Base-by-base conservation (phyloP, 2,888 invertebrate genomes). In the Volucella zonaria region DNA sequence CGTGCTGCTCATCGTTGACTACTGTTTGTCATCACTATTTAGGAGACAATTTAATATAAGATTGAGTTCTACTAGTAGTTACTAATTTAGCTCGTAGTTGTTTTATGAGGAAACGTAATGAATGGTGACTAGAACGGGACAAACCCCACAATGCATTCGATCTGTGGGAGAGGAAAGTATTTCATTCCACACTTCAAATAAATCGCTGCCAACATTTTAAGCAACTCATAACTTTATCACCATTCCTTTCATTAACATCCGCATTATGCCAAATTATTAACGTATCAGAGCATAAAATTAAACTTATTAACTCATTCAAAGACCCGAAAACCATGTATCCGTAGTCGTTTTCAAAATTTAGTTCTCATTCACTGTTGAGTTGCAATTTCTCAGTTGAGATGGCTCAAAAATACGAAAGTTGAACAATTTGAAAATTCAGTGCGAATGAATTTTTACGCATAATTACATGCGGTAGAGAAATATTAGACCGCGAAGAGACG, bases 401-500 rank as follows among this genome's bases (percentile, higher is more conserved):
- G 1, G 31, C 31, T 31, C 31, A 31, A 31, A 31, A 31, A 31
- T 31, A 31, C 31, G 6, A 31, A 31, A 31, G 31, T 6, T 31
- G 3, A 31, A 31, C 4, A 31, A 31, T 31, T 31, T 31, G 4
- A 85, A 80, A 58, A 68, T 73, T 68, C 74, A 47, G 56, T 59
- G 62, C 62, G 73, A 68, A 73, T 73, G 71, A 68, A 82, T 77
- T 86, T 86, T 74, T 64, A 86, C 82, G 86, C 86, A 70, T 56
- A 86, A 86, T 86, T 86, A 82, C 77, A 70, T 54, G 74, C 43
- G 52, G 58, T 56, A 70, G 51, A 67, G 64, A 77, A 86, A 86
- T 78, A 86, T 59, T 86, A 82, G 86, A 86, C 86, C 86, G 86
- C 86, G 86, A 86, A 86, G 82, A 86, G 86, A 86, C 86, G 86